Conservation (phyloP, 2,113 vertebrate species). For the Aptenodytes forsteri region DNA sequence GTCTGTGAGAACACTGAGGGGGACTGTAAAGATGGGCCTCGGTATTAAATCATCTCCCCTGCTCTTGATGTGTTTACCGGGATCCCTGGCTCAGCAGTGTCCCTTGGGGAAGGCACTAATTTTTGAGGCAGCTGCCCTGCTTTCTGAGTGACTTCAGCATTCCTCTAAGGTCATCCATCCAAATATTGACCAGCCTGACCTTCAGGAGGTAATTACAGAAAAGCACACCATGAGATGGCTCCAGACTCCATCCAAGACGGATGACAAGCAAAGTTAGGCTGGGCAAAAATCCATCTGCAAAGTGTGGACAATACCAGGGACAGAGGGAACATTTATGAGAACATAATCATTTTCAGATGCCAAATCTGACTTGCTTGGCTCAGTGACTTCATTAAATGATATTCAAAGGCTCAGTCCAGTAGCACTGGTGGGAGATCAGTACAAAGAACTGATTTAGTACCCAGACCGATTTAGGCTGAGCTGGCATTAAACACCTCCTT, state of each 20-base stretch:
- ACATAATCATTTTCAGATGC: conserved; percentile 9
- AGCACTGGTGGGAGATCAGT: background rate
- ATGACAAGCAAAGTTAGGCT: background rate
- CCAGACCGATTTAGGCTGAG: background rate
- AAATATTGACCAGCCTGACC: background rate
- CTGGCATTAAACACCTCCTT: background rate
- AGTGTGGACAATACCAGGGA: background rate
- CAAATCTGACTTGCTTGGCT: background rate
- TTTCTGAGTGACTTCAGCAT: conserved; percentile 16
- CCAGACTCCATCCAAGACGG: background rate
- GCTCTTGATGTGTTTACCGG: background rate
- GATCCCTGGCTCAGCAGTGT: background rate
- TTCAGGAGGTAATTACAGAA: conserved; percentile 12
- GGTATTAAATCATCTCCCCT: background rate
- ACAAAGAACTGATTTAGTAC: background rate
- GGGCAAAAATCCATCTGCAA: conserved; percentile 14
- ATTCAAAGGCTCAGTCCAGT: background rate
- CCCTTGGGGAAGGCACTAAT: background rate
- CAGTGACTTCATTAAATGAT: background rate
- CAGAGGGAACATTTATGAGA: conserved; percentile 3
- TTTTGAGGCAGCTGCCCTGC: conserved; percentile 5
- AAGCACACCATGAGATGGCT: background rate
- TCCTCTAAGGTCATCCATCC: background rate
- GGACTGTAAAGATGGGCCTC: background rate
- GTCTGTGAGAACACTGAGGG: background rate